A percentile compares a stretch with the other conserved stretches of the same genome.
Evolutionary conservation across 1,140 invertebrate species (phyloP).

Genomic region (Cephus cinctus): DNA sequence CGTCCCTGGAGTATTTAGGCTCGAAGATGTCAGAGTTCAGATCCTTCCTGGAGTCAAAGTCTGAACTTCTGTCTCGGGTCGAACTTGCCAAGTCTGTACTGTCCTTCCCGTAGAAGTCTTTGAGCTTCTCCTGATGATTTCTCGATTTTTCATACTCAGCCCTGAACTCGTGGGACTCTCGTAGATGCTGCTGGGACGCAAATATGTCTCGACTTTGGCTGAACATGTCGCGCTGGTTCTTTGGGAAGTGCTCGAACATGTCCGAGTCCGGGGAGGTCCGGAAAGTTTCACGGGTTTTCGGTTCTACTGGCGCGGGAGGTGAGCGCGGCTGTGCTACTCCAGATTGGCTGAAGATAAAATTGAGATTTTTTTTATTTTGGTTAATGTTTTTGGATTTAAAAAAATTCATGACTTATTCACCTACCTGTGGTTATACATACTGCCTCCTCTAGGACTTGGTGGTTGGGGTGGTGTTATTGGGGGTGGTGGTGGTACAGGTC

Average conservation of each 20-base stretch:
- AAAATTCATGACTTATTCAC: neutral
- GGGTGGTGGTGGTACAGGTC: conserved; percentile 69
- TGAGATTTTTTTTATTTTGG: neutral
- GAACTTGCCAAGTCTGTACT: conserved; percentile 49
- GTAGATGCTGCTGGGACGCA: conserved; percentile 44
- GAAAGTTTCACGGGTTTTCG: conserved; percentile 63
- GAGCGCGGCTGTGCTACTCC: conserved; percentile 54
- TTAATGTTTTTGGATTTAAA: neutral
- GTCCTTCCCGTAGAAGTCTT: conserved; percentile 58
- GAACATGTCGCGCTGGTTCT: conserved; percentile 51
- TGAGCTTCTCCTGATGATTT: conserved; percentile 57
- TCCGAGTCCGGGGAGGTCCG: conserved; percentile 67
- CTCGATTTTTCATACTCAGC: conserved; percentile 49
- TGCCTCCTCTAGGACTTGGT: conserved; percentile 52
- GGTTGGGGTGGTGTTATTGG: conserved; percentile 67
- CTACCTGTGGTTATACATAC: conserved; percentile 58
- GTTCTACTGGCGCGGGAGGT: conserved; percentile 72
- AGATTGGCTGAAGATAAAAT: conserved; percentile 41
- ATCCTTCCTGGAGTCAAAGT: conserved; percentile 50
- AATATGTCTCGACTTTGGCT: conserved; percentile 52
- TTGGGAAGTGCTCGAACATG: conserved; percentile 55
- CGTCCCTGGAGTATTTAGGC: conserved; percentile 43
- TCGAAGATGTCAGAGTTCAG: conserved; percentile 51
- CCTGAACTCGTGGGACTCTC: conserved; percentile 43
- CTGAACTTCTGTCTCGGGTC: conserved; percentile 38